These are phyloP conservation scores for Orius insidiosus DNA, from an alignment of 1,140 invertebrate species.

Conservation along the genomic window DNA sequence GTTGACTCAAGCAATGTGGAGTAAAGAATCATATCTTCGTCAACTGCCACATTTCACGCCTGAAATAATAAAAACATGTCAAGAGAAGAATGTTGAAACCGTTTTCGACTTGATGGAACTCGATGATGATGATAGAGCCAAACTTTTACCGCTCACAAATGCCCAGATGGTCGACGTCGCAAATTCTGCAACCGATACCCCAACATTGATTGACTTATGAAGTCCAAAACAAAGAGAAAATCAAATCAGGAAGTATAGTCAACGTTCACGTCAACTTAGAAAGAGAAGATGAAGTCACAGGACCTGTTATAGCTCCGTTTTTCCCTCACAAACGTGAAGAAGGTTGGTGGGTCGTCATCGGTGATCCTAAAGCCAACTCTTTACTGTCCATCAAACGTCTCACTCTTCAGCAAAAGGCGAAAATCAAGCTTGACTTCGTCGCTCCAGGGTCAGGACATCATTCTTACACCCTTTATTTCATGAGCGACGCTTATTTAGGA, in stretches of 20 bases:
- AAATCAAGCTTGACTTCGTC: conserved; percentile 89
- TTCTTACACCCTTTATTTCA: conserved; percentile 91
- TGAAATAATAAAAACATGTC: conserved; percentile 78
- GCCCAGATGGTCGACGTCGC: conserved; percentile 92
- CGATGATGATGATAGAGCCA: conserved; percentile 82
- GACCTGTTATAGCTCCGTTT: conserved; percentile 92
- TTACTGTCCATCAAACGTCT: conserved; percentile 91
- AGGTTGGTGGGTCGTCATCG: conserved; percentile 99
- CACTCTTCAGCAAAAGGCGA: conserved; percentile 83
- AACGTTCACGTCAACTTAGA: conserved; percentile 84
- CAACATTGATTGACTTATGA: conserved; percentile 95
- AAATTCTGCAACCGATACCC: conserved; percentile 98
- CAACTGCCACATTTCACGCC: conserved; percentile 89
- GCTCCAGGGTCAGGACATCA: conserved; percentile 68
- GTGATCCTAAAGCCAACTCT: conserved; percentile 86
- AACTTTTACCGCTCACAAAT: conserved; percentile 68
- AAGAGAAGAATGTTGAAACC: conserved; percentile 58
- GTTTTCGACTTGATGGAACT: conserved; percentile 98
- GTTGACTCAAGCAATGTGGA: conserved; percentile 99
- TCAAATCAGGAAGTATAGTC: conserved; percentile 64
- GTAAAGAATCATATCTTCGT: conserved; percentile 92
- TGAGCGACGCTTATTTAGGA: conserved; percentile 97
- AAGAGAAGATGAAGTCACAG: conserved; percentile 90
- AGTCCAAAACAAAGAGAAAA: conserved; percentile 61
- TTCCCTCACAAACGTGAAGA: conserved; percentile 94